A percentile compares a stretch with the other conserved stretches of the same genome.
Conservation (phyloP, 2,888 invertebrate species). For the Andrena marginata region DNA sequence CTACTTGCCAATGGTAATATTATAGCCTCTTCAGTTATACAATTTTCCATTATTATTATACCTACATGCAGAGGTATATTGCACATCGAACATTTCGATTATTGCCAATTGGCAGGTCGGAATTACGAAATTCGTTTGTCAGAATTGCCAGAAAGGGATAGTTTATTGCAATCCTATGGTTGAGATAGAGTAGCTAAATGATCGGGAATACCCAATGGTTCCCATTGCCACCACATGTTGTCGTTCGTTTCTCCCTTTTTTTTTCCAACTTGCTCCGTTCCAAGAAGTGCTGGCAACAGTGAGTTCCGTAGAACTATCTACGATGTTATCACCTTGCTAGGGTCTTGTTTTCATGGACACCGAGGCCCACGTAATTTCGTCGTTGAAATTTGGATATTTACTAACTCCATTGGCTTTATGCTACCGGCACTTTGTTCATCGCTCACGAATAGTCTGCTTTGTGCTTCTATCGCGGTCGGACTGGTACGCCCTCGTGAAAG, state of each 20-base stretch:
- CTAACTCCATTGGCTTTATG: constrained; percentile 22
- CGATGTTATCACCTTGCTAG: neutral
- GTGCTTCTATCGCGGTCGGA: constrained; percentile 1
- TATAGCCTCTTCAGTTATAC: too few species aligned
- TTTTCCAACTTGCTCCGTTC: neutral
- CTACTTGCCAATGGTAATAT: too few species aligned
- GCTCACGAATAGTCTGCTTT: constrained; percentile 19
- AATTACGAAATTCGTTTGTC: too few species aligned
- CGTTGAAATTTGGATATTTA: constrained; percentile 34
- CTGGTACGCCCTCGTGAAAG: neutral
- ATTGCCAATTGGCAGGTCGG: too few species aligned
- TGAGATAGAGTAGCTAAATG: too few species aligned
- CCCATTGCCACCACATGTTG: neutral
- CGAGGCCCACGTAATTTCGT: constrained; percentile 8
- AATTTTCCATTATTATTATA: too few species aligned
- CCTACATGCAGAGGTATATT: too few species aligned
- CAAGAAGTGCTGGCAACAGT: neutral
- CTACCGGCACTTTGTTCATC: constrained; percentile 20
- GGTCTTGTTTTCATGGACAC: neutral
- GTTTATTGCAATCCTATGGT: too few species aligned
- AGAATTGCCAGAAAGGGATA: too few species aligned
- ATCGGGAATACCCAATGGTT: neutral
- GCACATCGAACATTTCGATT: too few species aligned
- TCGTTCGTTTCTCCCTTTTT: neutral
- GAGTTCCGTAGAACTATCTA: neutral